Evolutionary conservation across 1,140 invertebrate species (phyloP).

Genomic region (Drosophila repletoides): DNA sequence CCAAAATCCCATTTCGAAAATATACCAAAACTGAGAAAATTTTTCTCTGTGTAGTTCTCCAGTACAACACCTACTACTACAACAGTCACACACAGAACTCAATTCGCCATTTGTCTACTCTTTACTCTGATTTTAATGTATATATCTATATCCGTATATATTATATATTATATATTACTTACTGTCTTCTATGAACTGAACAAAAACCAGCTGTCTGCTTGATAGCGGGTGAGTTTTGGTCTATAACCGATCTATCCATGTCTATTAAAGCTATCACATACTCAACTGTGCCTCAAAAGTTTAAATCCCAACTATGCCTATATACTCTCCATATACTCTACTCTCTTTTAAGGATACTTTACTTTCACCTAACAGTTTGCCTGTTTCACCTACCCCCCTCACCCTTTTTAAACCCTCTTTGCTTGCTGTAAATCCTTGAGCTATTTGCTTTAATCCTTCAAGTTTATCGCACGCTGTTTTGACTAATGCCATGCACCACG

Average conservation of each 20-base stretch:
- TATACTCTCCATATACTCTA: background rate
- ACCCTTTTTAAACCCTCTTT: background rate
- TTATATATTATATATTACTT: conserved; percentile 29
- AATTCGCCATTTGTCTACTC: conserved; percentile 13
- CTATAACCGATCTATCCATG: conserved; percentile 32
- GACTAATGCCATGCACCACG: conserved; percentile 60
- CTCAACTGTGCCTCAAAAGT: conserved; percentile 25
- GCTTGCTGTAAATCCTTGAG: background rate
- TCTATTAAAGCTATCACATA: conserved; percentile 3
- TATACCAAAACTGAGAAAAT: too few relatives aligned
- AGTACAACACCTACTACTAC: conserved; percentile 24
- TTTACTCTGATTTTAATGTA: conserved; percentile 3
- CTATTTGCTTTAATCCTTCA: background rate
- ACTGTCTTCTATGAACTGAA: conserved; percentile 57
- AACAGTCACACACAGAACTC: conserved; percentile 27
- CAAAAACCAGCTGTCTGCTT: conserved; percentile 82
- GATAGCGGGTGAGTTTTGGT: conserved; percentile 82
- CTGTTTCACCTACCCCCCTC: background rate
- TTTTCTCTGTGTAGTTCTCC: too few relatives aligned
- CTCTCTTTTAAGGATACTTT: background rate
- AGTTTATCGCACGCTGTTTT: conserved; percentile 58
- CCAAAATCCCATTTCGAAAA: too few relatives aligned
- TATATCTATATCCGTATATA: conserved; percentile 28
- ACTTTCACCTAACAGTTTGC: conserved; percentile 24
- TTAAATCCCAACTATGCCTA: background rate